These are phyloP conservation scores for Ruditapes philippinarum DNA, from an alignment of 1,140 invertebrate genomes.

Conservation along the genomic window DNA sequence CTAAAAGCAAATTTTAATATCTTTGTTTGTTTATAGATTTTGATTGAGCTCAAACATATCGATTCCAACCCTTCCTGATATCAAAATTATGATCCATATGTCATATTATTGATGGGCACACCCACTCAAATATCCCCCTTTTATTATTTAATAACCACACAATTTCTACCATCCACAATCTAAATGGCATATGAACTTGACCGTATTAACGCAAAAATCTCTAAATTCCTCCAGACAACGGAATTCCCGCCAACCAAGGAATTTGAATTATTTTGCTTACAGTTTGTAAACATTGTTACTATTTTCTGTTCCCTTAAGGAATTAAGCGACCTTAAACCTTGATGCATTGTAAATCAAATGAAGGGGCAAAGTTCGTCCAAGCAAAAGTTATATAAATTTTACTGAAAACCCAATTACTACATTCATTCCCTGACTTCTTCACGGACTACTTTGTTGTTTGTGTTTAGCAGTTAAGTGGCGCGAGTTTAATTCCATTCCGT, in stretches of 20 bases:
- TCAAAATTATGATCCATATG: too few species aligned
- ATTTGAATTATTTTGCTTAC: neutral
- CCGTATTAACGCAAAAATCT: neutral
- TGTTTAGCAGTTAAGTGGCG: neutral
- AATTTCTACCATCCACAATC: neutral
- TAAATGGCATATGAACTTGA: neutral
- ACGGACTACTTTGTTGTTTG: neutral
- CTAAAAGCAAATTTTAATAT: too few species aligned
- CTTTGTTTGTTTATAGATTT: too few species aligned
- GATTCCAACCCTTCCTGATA: too few species aligned
- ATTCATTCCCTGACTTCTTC: neutral
- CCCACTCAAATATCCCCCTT: neutral
- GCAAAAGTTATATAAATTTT: neutral
- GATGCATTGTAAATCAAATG: neutral
- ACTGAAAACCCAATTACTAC: neutral
- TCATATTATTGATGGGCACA: too few species aligned
- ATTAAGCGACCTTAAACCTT: neutral
- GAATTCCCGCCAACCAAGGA: neutral
- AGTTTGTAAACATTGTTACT: neutral
- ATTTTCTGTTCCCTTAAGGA: neutral
- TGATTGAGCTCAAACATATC: too few species aligned
- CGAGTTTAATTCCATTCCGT: neutral
- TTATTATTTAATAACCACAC: conserved; percentile 6
- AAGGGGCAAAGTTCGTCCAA: neutral
- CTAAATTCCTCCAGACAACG: neutral